These are phyloP conservation scores for Paraescarpia echinospica DNA, from an alignment of 1,140 invertebrate genomes.

Conservation along the genomic window DNA sequence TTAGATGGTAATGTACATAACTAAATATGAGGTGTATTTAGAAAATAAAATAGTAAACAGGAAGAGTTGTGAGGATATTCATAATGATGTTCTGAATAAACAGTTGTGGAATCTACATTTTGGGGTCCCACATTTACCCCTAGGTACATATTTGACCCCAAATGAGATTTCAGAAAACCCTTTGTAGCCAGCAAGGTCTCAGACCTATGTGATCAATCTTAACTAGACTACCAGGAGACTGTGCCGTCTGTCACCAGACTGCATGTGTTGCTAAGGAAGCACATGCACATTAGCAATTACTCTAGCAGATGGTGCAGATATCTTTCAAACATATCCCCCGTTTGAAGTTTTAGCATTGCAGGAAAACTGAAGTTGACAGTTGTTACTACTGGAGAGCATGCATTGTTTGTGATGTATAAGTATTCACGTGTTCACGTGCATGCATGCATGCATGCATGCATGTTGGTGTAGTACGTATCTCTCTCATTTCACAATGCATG, in stretches of 20 bases:
- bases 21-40: background rate
- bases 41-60: background rate
- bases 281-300: background rate
- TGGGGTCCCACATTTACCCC: background rate
- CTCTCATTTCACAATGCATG: too few species aligned
- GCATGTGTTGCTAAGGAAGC: background rate
- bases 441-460: too few species aligned
- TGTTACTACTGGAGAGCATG: too few species aligned
- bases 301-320: background rate
- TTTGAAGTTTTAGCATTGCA: background rate
- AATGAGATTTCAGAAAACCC: background rate
- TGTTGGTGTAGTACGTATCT: too few species aligned
- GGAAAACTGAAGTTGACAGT: too few species aligned
- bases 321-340: background rate
- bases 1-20: background rate
- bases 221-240: background rate
- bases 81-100: background rate
- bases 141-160: background rate
- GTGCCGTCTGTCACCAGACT: background rate
- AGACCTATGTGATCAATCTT: background rate
- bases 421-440: too few species aligned
- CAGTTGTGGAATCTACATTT: background rate
- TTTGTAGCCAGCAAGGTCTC: background rate
- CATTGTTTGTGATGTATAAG: too few species aligned
- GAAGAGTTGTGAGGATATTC: background rate